Percentiles rank a stretch among this genome's conserved stretches.
These are phyloP conservation scores for Stichopus horrens DNA, from an alignment of 53 echinoderm and acorn worm species.

Conservation along the genomic window DNA sequence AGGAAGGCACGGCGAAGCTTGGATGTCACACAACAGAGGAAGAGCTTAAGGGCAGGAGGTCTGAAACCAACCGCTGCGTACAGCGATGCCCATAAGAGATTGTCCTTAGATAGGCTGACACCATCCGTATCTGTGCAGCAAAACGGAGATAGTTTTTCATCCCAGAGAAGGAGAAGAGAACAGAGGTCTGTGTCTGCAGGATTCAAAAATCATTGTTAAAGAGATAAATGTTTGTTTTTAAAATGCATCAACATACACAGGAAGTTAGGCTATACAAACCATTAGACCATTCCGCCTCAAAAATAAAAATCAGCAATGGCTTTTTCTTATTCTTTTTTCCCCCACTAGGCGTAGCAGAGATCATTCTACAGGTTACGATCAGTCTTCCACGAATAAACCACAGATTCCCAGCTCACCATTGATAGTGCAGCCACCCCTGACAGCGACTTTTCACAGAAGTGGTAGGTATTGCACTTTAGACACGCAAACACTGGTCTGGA, in stretches of 20 bases:
- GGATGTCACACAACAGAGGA: conserved; percentile 68
- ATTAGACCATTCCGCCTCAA: too few species aligned
- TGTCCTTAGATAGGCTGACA: conserved; percentile 51
- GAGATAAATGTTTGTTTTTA: background rate
- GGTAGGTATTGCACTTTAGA: background rate
- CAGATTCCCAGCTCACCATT: background rate
- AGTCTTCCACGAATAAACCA: background rate
- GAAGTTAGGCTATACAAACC: too few species aligned
- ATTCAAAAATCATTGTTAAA: background rate
- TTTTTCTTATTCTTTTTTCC: too few species aligned
- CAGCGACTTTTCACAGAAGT: background rate
- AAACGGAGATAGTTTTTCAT: conserved; percentile 41
- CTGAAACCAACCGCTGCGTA: conserved; percentile 51
- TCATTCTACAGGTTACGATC: background rate
- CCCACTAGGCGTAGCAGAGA: background rate
- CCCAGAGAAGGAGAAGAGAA: conserved; percentile 73
- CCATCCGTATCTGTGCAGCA: conserved; percentile 1
- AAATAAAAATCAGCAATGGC: too few species aligned
- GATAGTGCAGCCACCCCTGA: background rate
- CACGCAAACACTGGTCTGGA: too few species aligned
- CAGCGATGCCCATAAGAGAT: conserved; percentile 55
- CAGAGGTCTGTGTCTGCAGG: background rate
- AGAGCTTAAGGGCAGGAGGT: conserved; percentile 72
- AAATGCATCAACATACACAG: background rate
- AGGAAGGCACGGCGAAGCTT: conserved; percentile 81